Conservation (phyloP, 2,888 invertebrate species). For the Rapana venosa region DNA sequence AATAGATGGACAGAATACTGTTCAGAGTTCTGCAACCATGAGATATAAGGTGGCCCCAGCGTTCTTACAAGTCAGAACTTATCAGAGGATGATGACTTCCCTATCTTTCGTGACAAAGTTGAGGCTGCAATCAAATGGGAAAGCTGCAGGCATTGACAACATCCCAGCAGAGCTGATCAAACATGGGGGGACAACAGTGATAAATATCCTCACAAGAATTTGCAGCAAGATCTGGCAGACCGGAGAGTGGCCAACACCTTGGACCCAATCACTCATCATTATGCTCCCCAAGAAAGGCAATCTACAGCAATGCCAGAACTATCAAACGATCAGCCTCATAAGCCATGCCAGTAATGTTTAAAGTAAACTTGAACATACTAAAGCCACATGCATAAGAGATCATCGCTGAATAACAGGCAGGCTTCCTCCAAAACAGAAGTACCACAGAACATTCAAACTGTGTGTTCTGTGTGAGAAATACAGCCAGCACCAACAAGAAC, state of each 20-base stretch:
- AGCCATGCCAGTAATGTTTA: conserved; percentile 6
- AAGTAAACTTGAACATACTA: neutral
- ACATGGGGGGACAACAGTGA: neutral
- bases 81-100: neutral
- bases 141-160: neutral
- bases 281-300: conserved; percentile 5
- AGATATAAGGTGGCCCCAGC: neutral
- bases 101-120: neutral
- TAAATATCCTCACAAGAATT: neutral
- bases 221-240: conserved; percentile 10
- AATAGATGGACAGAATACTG: conserved; percentile 6
- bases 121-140: neutral
- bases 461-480: neutral
- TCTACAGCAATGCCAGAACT: neutral
- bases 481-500: neutral
- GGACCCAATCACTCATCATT: neutral
- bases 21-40: neutral
- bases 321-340: conserved; percentile 4
- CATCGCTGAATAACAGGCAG: conserved; percentile 8
- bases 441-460: neutral
- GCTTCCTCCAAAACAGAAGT: neutral
- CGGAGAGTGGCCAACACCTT: neutral
- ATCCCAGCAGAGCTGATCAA: neutral
- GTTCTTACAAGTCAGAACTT: neutral
- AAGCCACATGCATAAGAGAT: neutral